Percentiles rank a stretch among this genome's conserved stretches.
Conservation (phyloP, 2,888 invertebrate species). For the Hymenopus coronatus region DNA sequence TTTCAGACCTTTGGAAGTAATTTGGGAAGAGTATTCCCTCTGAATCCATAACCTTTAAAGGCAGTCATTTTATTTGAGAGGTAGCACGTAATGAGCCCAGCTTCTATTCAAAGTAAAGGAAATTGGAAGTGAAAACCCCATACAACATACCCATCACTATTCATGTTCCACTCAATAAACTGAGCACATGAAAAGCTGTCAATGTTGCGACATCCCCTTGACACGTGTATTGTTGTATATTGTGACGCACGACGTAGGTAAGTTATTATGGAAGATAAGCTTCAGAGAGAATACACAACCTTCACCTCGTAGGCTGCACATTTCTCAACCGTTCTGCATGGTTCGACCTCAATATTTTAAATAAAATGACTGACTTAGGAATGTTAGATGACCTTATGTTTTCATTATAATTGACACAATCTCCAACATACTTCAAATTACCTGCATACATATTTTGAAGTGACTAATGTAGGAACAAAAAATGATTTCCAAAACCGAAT, state of each 20-base stretch:
- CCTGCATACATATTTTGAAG: no score
- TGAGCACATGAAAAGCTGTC: neutral
- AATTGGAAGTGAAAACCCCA: neutral
- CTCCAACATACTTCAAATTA: no score
- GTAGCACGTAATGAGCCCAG: neutral
- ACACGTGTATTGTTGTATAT: neutral
- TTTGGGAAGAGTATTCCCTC: neutral
- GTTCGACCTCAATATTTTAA: no score
- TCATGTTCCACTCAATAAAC: neutral
- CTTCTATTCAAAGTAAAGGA: neutral
- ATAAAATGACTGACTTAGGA: no score
- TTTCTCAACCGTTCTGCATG: no score
- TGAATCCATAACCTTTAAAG: neutral
- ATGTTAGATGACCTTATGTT: no score
- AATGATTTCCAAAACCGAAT: no score
- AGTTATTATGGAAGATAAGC: neutral
- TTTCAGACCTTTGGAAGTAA: neutral
- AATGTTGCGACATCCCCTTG: neutral
- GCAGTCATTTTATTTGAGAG: neutral
- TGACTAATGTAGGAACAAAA: no score
- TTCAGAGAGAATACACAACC: no score
- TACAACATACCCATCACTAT: neutral
- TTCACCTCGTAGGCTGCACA: no score
- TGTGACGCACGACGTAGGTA: neutral
- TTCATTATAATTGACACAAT: no score